Conservation (phyloP, 2,113 vertebrate genomes). For the Stegastes partitus region DNA sequence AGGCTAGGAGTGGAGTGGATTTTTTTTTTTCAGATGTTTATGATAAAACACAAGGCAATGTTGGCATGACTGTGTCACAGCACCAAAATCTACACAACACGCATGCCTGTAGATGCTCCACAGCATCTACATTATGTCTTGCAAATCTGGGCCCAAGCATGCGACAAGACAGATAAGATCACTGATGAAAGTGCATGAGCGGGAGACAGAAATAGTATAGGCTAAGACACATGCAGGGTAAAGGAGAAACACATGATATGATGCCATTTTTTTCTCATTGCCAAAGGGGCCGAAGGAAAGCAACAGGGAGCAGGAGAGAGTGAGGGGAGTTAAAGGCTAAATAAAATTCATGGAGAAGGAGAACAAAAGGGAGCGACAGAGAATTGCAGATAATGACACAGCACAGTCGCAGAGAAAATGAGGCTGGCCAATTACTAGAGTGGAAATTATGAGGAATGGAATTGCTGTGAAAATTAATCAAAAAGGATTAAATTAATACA, state of each 20-base stretch:
- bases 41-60: constrained; percentile 35
- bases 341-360: constrained; percentile 42
- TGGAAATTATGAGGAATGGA: constrained; percentile 62
- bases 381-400: constrained; percentile 55
- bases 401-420: constrained; percentile 56
- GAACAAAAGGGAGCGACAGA: constrained; percentile 43
- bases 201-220: constrained; percentile 64
- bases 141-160: constrained; percentile 1
- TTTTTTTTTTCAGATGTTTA: constrained; percentile 58
- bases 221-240: constrained; percentile 50
- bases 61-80: constrained; percentile 2
- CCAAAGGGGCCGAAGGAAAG: constrained; percentile 32
- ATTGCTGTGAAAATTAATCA: constrained; percentile 70
- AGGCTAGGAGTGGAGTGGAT: constrained; percentile 54
- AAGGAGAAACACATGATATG: constrained; percentile 41
- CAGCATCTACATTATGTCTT: background rate
- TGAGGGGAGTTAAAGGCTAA: constrained; percentile 36
- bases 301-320: constrained; percentile 31
- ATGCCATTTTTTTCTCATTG: constrained; percentile 60
- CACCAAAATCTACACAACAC: background rate
- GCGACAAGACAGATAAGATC: constrained; percentile 23
- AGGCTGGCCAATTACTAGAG: constrained; percentile 65
- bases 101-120: constrained; percentile 4
- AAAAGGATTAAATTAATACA: constrained; percentile 72
- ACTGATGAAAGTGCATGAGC: constrained; percentile 25